These are phyloP conservation scores for Charina bottae DNA, from an alignment of 2,113 vertebrate species.

Conservation along the genomic window DNA sequence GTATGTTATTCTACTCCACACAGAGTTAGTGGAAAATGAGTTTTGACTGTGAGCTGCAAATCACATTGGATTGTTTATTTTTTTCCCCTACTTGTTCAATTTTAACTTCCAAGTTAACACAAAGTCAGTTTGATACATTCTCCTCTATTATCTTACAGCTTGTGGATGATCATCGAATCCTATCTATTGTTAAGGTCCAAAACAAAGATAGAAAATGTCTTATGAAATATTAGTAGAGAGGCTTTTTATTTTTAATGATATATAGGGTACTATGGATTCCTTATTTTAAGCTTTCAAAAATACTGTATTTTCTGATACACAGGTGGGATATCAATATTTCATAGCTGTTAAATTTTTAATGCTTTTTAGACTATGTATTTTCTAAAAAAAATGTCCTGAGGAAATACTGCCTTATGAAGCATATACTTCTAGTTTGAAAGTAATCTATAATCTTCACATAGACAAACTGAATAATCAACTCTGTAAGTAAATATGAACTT, in stretches of 20 bases:
- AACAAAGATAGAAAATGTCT: neutral
- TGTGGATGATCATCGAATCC: neutral
- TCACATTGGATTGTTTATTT: neutral
- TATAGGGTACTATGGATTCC: neutral
- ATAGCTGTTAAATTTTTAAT: neutral
- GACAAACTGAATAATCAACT: neutral
- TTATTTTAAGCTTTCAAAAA: neutral
- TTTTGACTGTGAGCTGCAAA: neutral
- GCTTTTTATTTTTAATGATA: neutral
- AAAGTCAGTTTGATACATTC: neutral
- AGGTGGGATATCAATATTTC: neutral
- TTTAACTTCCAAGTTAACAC: neutral
- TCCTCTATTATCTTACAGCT: neutral
- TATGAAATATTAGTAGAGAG: neutral
- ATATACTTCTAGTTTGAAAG: neutral
- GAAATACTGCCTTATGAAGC: too few species aligned
- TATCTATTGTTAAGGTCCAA: neutral
- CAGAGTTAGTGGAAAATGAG: neutral
- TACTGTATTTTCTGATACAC: neutral
- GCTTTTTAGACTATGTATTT: neutral
- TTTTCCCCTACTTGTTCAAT: neutral
- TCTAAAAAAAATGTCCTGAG: neutral
- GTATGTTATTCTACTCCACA: neutral
- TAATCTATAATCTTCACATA: neutral
- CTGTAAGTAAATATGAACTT: neutral